phyloP scores from a whole-genome alignment of 2,797 vertebrate genomes.

The Syndactyla subalaris region DNA sequence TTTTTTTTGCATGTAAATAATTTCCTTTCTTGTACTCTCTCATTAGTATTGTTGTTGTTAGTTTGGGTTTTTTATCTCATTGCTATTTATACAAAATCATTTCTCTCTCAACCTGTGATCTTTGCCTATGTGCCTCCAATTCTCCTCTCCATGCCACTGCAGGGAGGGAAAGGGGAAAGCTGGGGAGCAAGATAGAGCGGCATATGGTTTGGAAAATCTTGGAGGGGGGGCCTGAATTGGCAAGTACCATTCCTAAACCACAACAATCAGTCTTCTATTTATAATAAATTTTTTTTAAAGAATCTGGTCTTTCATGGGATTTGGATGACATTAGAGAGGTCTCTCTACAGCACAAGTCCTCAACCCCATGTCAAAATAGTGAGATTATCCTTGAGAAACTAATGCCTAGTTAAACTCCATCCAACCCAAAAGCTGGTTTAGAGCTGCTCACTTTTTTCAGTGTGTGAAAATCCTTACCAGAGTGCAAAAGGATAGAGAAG shows the following conservation, averaged over 20 bases:
- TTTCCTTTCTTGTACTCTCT: background rate
- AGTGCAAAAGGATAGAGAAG: background rate
- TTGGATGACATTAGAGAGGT: background rate
- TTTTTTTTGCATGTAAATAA: accelerated
- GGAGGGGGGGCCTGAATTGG: background rate
- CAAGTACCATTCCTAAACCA: background rate
- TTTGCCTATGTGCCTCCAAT: background rate
- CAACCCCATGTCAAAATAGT: background rate
- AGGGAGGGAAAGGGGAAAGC: background rate
- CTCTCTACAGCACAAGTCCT: background rate
- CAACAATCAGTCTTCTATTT: background rate
- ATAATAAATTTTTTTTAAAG: background rate
- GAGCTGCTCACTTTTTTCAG: background rate
- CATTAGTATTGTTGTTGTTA: too few species aligned
- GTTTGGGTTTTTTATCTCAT: background rate
- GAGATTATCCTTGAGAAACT: background rate
- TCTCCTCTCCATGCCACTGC: background rate
- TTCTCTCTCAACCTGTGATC: background rate
- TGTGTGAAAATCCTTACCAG: background rate
- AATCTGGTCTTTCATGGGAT: background rate
- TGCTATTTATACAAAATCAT: background rate
- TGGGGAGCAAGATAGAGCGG: too few species aligned
- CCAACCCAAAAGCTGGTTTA: background rate
- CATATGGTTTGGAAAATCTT: background rate
- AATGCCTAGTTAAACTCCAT: background rate